phyloP scores from a whole-genome alignment of 2,113 vertebrate genomes.

The Oceanites oceanicus region DNA sequence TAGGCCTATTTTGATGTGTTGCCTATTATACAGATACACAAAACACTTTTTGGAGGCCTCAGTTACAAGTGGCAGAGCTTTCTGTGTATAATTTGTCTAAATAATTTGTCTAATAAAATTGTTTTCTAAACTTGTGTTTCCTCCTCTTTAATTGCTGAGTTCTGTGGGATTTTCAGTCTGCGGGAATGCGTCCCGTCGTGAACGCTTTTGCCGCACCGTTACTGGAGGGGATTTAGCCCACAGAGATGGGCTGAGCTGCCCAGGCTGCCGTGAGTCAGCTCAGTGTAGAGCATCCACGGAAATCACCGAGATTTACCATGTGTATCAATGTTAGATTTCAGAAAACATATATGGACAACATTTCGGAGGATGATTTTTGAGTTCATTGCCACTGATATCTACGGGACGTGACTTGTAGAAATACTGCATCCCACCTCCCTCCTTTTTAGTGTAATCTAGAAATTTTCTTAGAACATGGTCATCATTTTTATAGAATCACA shows the following conservation, averaged over 20 bases:
- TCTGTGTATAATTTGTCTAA: conserved; percentile 99
- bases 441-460: not conserved
- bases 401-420: not conserved
- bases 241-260: not conserved
- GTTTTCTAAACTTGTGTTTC: conserved; percentile 93
- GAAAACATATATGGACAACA: rapidly evolving
- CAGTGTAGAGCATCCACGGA: not conserved
- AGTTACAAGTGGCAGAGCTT: conserved; percentile 99
- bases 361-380: not conserved
- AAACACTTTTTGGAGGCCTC: conserved; percentile 94
- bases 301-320: not conserved
- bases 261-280: not conserved
- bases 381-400: not conserved
- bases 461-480: not conserved
- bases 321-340: not conserved
- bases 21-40: conserved; percentile 98
- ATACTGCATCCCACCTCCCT: not conserved
- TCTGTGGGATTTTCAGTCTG: not conserved
- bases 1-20: conserved; percentile 99
- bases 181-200: rapidly evolving
- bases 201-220: not conserved
- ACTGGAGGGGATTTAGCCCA: not conserved
- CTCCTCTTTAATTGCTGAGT: conserved; percentile 41
- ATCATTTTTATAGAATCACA: not conserved
- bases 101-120: conserved; percentile 99